These are phyloP conservation scores for Aythya fuligula DNA, from an alignment of 2,797 vertebrate species.

Conservation along the genomic window DNA sequence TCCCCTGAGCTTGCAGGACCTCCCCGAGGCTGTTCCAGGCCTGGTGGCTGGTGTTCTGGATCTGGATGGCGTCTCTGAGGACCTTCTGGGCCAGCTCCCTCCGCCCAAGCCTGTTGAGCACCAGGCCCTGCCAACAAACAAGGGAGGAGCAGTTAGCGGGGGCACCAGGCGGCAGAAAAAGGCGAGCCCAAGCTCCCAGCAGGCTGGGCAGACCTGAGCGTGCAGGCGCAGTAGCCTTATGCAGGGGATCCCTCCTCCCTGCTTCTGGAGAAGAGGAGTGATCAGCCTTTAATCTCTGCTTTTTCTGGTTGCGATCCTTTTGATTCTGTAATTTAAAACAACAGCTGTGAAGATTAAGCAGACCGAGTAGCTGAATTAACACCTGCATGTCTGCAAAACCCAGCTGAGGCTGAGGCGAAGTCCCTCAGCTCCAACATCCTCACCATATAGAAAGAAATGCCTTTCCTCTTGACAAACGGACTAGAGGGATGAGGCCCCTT, in stretches of 20 bases:
- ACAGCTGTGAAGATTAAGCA: not conserved
- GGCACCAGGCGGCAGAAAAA: not conserved
- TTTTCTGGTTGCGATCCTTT: not conserved
- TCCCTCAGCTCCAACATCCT: not conserved
- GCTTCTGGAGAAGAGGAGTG: not conserved
- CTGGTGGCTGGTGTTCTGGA: constrained; percentile 90
- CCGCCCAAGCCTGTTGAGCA: constrained; percentile 87
- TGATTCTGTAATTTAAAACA: not conserved
- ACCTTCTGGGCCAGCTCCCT: constrained; percentile 91
- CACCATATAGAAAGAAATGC: not conserved
- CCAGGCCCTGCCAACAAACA: constrained; percentile 83
- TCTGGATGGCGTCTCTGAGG: constrained; percentile 88
- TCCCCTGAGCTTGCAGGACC: constrained; percentile 88
- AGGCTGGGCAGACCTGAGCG: fast-evolving
- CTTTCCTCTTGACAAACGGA: not conserved
- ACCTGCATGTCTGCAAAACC: not conserved
- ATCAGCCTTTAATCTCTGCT: not conserved
- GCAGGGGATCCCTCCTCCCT: not conserved
- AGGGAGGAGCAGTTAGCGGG: not conserved
- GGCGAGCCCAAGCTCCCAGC: not conserved
- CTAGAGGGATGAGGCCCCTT: not conserved
- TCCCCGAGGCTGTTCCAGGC: constrained; percentile 94
- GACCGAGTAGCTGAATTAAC: not conserved
- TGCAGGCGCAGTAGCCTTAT: not conserved
- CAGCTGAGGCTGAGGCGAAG: not conserved